phyloP scores from a whole-genome alignment of 2,113 vertebrate species.

The Stomatorhinus ivindoensis region DNA sequence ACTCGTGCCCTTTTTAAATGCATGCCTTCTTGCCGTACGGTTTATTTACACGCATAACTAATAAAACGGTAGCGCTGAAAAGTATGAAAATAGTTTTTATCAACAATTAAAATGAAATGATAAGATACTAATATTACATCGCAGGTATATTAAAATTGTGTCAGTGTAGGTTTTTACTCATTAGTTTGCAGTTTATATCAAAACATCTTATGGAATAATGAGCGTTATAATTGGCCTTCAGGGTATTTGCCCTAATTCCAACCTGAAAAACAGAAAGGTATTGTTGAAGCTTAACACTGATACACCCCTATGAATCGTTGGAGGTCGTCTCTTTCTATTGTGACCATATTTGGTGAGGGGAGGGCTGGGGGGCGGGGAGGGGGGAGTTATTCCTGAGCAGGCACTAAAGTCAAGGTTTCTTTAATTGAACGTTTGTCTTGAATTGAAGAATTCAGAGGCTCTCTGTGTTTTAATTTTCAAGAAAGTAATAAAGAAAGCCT shows the following conservation, averaged over 20 bases:
- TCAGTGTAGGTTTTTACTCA: not conserved
- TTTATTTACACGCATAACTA: not conserved
- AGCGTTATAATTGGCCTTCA: constrained; percentile 12
- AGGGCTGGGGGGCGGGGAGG: too few relatives aligned
- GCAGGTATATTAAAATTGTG: not conserved
- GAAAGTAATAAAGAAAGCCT: not conserved
- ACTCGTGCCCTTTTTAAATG: not conserved
- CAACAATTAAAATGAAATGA: not conserved
- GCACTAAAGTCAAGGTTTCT: not conserved
- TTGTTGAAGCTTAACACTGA: not conserved
- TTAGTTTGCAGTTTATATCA: not conserved
- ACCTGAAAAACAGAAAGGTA: not conserved
- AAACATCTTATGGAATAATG: constrained; percentile 10
- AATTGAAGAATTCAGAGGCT: not conserved
- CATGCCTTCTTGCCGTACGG: not conserved
- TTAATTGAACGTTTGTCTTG: not conserved
- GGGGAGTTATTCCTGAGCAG: constrained; percentile 19
- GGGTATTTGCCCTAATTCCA: constrained; percentile 14
- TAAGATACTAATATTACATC: not conserved
- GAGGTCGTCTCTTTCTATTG: constrained; percentile 47
- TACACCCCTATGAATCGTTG: constrained; percentile 23
- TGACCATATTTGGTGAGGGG: constrained; percentile 46
- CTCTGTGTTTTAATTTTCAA: not conserved
- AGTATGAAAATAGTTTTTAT: not conserved
- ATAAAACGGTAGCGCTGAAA: not conserved